Base-by-base conservation (phyloP, 2,113 vertebrate genomes). In the Guaruba guarouba region DNA sequence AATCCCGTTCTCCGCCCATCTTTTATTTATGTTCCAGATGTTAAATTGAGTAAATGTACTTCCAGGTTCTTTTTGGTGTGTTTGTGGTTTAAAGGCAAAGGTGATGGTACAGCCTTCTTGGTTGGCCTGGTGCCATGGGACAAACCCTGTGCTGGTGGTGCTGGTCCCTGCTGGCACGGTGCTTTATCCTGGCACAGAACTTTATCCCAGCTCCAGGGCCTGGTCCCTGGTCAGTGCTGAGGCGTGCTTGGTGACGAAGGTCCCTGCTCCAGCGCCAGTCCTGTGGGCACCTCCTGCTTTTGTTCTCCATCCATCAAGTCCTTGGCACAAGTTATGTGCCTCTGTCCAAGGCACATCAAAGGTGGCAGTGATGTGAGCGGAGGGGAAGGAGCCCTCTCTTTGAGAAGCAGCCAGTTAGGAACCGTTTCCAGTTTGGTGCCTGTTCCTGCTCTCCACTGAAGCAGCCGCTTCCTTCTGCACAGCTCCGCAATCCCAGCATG, bases 1-100 rank as follows among this genome's bases (percentile, higher is more conserved):
- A 73, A 59, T 83, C 79, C 64, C 0, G 0, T 51, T 63, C 92
- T 97, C 82, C 0, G 4, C 31, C 61, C 90, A 81, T 93, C 90
- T 92, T 96, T 93, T 93, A 84, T 94, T 95, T 90, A 90, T 93
- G 86, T 84, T 96, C 95, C 93, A 92, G 92, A 73, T 94, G 95
- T 93, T 77, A 51, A 80, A 77, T 23, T 28, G 63, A 63, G 70
- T 41, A 61, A 82, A 73, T 24, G 28, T 0, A 0, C 57, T 83
- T 25, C 52, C 11, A 11, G 82, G 68, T 35, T 81, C 62, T 84
- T 85, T 64, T 39, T 0, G 20, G 2, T 52, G 7, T 62, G 74
- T 66, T 24, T 77, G 44, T 69, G 48, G 61, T 82, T 90, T 69
- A 59, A 86, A 48, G 28, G 22, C 66, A 52, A 49, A 75, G 25